Conservation (phyloP, 2,888 invertebrate genomes). For the Kryphioiulus occultus region DNA sequence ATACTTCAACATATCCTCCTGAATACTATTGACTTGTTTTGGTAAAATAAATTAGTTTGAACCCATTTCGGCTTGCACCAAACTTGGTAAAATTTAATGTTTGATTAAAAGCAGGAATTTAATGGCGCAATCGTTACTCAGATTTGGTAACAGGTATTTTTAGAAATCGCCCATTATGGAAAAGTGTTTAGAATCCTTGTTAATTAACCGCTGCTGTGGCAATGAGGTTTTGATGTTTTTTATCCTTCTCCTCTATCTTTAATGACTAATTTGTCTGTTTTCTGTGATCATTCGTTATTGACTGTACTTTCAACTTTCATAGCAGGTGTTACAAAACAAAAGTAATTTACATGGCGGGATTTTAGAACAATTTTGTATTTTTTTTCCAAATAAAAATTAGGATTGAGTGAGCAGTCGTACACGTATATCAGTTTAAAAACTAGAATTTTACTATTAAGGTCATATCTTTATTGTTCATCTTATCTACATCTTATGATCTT, state of each 20-base stretch:
- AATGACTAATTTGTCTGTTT: background rate
- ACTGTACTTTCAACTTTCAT: background rate
- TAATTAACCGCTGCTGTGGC: too few species aligned
- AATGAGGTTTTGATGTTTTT: background rate
- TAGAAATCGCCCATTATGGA: background rate
- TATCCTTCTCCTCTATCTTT: background rate
- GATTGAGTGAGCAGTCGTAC: too few species aligned
- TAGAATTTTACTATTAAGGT: background rate
- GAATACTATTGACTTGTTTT: background rate
- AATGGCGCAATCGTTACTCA: background rate
- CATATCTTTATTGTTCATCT: slow-evolving; percentile 12
- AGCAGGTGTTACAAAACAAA: background rate
- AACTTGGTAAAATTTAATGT: background rate
- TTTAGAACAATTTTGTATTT: too few species aligned
- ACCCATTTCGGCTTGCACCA: background rate
- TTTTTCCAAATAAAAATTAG: too few species aligned
- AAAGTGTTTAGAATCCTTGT: too few species aligned
- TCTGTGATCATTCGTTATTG: background rate
- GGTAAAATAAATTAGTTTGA: background rate
- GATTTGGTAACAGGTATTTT: too few species aligned
- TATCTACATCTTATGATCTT: too few species aligned
- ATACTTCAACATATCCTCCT: background rate
- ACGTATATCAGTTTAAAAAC: background rate
- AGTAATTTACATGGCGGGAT: background rate
- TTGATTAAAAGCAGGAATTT: background rate